phyloP scores from a whole-genome alignment of 2,888 invertebrate species.

The Sisyra nigra region DNA sequence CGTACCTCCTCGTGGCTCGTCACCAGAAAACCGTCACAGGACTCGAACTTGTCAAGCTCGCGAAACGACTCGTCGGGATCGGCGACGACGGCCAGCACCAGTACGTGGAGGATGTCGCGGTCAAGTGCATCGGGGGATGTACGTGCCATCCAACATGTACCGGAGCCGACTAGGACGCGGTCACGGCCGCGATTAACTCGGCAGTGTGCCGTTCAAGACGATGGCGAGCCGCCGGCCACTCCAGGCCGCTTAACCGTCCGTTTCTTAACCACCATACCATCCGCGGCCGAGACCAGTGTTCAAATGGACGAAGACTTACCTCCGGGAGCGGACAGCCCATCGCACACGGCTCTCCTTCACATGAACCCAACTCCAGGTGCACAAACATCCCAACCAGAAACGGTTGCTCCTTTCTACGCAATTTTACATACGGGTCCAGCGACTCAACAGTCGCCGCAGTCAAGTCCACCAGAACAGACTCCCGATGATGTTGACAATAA shows the following conservation, averaged over 20 bases:
- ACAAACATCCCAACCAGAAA: conserved; percentile 11
- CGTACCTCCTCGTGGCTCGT: conserved; percentile 79
- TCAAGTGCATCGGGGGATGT: conserved; percentile 56
- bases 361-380: conserved; percentile 3
- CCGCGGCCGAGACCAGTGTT: conserved; percentile 55
- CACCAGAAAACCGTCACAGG: conserved; percentile 82
- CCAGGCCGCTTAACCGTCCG: conserved; percentile 35
- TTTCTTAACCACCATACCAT: conserved; percentile 55
- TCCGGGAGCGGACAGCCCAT: conserved; percentile 7
- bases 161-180: conserved; percentile 17
- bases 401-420: conserved; percentile 24
- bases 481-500: background rate
- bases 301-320: conserved; percentile 44
- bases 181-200: conserved; percentile 61
- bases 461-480: conserved; percentile 1
- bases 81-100: conserved; percentile 75
- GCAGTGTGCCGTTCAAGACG: conserved; percentile 65
- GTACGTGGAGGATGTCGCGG: conserved; percentile 76
- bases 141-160: conserved; percentile 19
- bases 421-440: conserved; percentile 23
- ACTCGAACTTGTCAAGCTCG: conserved; percentile 79
- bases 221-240: conserved; percentile 44
- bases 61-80: conserved; percentile 85
- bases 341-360: conserved; percentile 6
- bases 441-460: conserved; percentile 12